phyloP scores from a whole-genome alignment of 2,888 invertebrate species.

The Isoperla grammatica region DNA sequence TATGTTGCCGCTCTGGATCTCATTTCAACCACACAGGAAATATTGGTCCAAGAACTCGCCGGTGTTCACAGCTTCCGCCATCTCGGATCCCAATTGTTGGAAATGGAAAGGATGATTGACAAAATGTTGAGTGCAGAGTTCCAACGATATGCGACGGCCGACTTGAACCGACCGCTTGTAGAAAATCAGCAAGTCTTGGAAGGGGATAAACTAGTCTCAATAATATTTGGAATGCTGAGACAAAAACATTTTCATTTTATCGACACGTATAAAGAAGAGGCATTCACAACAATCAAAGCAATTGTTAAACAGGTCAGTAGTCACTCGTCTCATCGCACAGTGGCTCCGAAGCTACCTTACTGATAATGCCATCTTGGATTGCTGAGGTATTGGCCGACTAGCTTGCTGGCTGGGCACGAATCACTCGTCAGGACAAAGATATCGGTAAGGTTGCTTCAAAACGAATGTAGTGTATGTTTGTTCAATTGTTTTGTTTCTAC shows the following conservation, averaged over 20 bases:
- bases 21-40: conserved; percentile 93
- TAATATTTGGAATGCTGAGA: conserved; percentile 84
- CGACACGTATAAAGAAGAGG: conserved; percentile 80
- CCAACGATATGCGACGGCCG: conserved; percentile 82
- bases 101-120: conserved; percentile 93
- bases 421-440: no score
- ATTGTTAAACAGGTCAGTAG: conserved; percentile 71
- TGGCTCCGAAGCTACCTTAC: no score
- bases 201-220: conserved; percentile 75
- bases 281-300: conserved; percentile 81
- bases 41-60: conserved; percentile 80
- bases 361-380: no score
- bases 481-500: no score
- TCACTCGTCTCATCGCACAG: no score
- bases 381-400: no score
- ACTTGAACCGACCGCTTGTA: conserved; percentile 76
- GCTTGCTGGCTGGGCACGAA: no score
- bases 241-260: conserved; percentile 85
- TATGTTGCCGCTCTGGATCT: conserved; percentile 96
- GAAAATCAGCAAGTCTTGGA: conserved; percentile 60
- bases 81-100: conserved; percentile 88
- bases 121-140: conserved; percentile 97
- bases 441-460: no score
- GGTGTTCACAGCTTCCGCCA: conserved; percentile 92
- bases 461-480: no score